Percentiles rank a stretch among this genome's conserved stretches.
These are phyloP conservation scores for Calidris pygmaea DNA, from an alignment of 2,113 vertebrate genomes.

Conservation along the genomic window DNA sequence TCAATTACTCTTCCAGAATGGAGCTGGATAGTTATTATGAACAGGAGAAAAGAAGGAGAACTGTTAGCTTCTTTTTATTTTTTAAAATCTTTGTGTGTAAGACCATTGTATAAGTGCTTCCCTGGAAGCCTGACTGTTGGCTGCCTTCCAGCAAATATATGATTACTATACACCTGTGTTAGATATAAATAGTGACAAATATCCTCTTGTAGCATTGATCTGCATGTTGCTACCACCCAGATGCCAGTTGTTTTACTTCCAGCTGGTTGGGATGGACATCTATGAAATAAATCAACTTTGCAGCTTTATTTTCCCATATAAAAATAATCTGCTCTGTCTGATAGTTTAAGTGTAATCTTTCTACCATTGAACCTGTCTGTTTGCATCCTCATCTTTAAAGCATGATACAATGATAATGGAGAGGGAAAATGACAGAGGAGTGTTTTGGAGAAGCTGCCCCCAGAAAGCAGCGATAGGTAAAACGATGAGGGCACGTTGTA, in stretches of 20 bases:
- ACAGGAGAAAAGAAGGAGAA: neutral
- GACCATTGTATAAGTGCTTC: neutral
- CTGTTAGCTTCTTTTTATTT: neutral
- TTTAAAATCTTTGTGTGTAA: neutral
- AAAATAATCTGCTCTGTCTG: neutral
- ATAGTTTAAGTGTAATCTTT: neutral
- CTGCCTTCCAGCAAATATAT: neutral
- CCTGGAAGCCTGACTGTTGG: neutral
- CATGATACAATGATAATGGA: neutral
- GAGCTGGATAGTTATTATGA: neutral
- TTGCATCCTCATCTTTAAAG: neutral
- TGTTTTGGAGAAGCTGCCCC: neutral
- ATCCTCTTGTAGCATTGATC: neutral
- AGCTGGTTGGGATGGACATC: neutral
- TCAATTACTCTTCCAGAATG: neutral
- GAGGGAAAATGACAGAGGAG: neutral
- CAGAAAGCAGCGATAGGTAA: neutral
- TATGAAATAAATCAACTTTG: neutral
- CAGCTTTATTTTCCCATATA: neutral
- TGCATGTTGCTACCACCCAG: neutral
- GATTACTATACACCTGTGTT: neutral
- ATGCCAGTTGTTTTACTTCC: neutral
- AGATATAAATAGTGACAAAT: neutral
- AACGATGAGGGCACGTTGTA: fast-evolving
- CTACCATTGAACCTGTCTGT: neutral